Evolutionary conservation across 2,797 vertebrate species (phyloP), one percentile per base, ranked within the genome.

Genomic region (Trichosurus vulpecula): DNA sequence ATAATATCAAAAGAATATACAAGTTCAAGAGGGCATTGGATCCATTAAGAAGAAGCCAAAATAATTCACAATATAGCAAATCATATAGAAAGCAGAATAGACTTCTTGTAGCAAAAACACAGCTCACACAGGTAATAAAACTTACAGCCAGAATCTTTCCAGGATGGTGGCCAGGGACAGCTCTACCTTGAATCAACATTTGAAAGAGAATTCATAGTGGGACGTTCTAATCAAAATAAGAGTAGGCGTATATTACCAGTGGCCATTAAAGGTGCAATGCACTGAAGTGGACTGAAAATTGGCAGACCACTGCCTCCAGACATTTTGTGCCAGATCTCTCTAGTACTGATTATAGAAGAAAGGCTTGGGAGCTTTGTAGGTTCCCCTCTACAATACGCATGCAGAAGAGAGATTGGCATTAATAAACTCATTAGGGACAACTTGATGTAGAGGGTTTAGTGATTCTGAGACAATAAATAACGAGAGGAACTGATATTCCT

Each of bases 211-310:
- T 74, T 74, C 61, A 74, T 22, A 41, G 56, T 25, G 55, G 3
- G 91, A 91, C 89, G 91, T 96, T 35, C 0, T 0, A 16, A 96
- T 96, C 90, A 96, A 66, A 97, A 93, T 90, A 93, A 93, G 58
- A 91, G 35, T 0, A 29, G 81, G 92, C 55, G 92, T 19, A 16
- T 52, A 30, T 0, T 54, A 31, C 31, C 57, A 55, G 6, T 13
- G 27, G 13, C 57, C 91, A 52, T 29, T 87, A 95, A 92, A 91
- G 54, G 27, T 90, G 27, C 56, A 90, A 56, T 90, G 92, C 74
- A 81, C 52, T n/a, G 41, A 93, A 51, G 47, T 47, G 52, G 13
- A 11, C 25, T 90, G 4, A 25, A 57, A 94, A 66, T 58, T 66
- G 47, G 54, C 53, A 95, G 54, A 90, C 3, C 41, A 29, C 5